These are phyloP conservation scores for Equus quagga DNA, from an alignment of 2,113 vertebrate genomes.

Conservation along the genomic window DNA sequence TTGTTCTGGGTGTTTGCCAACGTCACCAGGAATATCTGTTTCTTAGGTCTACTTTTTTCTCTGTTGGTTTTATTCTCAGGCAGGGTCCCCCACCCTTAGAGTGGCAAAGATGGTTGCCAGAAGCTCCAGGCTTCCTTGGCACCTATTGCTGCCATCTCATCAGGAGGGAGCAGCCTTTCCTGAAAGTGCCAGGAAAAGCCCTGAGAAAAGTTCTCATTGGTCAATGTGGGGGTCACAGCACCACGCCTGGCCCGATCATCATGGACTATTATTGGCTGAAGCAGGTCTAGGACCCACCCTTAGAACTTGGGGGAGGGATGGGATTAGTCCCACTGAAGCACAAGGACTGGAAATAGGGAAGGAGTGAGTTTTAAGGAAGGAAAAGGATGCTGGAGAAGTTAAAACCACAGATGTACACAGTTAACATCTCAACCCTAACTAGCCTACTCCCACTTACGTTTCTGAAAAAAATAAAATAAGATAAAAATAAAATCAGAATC, in stretches of 20 bases:
- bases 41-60: neutral
- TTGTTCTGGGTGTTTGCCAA: neutral
- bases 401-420: neutral
- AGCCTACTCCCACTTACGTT: neutral
- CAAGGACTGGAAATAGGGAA: neutral
- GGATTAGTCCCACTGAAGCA: neutral
- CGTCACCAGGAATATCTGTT: neutral
- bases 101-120: neutral
- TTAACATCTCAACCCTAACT: neutral
- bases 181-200: neutral
- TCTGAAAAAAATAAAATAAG: neutral
- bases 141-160: neutral
- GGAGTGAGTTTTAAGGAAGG: neutral
- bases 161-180: neutral
- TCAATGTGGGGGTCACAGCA: neutral
- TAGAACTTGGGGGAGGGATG: neutral
- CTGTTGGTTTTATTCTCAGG: neutral
- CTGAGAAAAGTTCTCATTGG: neutral
- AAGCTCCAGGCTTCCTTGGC: neutral
- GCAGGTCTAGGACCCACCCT: neutral
- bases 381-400: neutral
- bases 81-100: fast-evolving
- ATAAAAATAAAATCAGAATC: neutral
- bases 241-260: neutral
- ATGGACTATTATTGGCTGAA: neutral